A percentile compares a stretch with the other conserved stretches of the same genome.
Evolutionary conservation across 2,797 vertebrate genomes (phyloP).

Genomic region (Sebastolobus alascanus): DNA sequence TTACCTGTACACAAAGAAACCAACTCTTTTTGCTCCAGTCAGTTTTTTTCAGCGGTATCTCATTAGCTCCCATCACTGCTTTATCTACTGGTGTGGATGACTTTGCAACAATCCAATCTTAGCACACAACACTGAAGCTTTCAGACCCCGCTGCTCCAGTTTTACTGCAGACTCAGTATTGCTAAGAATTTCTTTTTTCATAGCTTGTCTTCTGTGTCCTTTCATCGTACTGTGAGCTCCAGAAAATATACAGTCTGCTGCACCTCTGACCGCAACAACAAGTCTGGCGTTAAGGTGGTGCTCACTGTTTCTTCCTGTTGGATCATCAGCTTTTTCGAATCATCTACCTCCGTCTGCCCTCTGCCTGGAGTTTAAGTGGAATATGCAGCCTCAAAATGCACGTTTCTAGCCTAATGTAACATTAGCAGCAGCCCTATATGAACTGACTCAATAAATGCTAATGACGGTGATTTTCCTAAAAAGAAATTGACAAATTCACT

Average conservation of each 20-base stretch:
- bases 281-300: conserved; percentile 32
- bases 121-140: conserved; percentile 13
- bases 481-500: not conserved
- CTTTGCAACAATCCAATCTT: conserved; percentile 25
- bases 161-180: conserved; percentile 26
- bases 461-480: not conserved
- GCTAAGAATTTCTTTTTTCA: conserved; percentile 38
- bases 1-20: not conserved
- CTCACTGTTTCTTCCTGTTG: conserved; percentile 27
- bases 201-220: conserved; percentile 27
- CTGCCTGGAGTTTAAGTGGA: not conserved
- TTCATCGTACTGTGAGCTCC: conserved; percentile 38
- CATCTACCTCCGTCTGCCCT: conserved; percentile 6
- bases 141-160: conserved; percentile 37
- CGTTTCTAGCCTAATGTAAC: not conserved
- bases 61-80: conserved; percentile 27
- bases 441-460: not conserved
- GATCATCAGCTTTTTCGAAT: conserved; percentile 16
- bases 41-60: conserved; percentile 24
- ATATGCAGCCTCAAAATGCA: conserved; percentile 1
- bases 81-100: conserved; percentile 19
- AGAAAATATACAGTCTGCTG: conserved; percentile 41
- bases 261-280: conserved; percentile 37
- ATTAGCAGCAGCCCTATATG: not conserved
- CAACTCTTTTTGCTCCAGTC: not conserved